Percentiles rank a stretch among this genome's conserved stretches.
phyloP scores from a whole-genome alignment of 2,888 invertebrate species.

The Polydrusus tereticollis region DNA sequence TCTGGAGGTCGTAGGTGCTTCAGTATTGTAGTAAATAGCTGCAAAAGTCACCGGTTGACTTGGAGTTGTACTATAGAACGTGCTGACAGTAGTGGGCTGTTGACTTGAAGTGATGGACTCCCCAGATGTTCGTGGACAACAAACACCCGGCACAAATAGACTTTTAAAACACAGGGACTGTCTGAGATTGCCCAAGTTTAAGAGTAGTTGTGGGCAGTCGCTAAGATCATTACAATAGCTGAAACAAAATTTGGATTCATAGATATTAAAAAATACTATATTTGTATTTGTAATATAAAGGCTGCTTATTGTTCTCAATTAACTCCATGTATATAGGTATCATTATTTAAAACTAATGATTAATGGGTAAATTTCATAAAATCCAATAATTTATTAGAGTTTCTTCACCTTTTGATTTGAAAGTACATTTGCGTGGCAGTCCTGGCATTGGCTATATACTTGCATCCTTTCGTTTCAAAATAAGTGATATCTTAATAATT shows the following conservation, averaged over 20 bases:
- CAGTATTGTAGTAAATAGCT: slow-evolving; percentile 56
- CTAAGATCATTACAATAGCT: slow-evolving; percentile 86
- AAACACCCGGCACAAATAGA: slow-evolving; percentile 91
- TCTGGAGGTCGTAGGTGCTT: slow-evolving; percentile 49
- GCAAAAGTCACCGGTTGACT: slow-evolving; percentile 52
- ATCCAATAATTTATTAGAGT: too few species aligned
- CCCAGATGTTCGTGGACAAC: slow-evolving; percentile 78
- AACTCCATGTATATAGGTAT: too few species aligned
- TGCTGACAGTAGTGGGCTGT: slow-evolving; percentile 59
- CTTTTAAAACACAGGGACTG: slow-evolving; percentile 93
- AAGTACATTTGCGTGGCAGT: not conserved
- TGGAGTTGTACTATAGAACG: slow-evolving; percentile 55
- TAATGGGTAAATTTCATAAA: too few species aligned
- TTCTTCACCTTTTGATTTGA: slow-evolving; percentile 1
- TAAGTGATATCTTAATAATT: not conserved
- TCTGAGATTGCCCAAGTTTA: slow-evolving; percentile 84
- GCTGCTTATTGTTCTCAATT: too few species aligned
- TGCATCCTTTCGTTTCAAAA: slow-evolving; percentile 16
- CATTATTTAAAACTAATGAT: too few species aligned
- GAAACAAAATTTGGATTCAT: too few species aligned
- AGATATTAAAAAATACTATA: too few species aligned
- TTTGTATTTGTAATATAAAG: too few species aligned
- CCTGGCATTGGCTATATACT: not conserved
- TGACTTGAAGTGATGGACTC: slow-evolving; percentile 52
- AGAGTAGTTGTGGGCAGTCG: slow-evolving; percentile 86